A percentile compares a stretch with the other conserved stretches of the same genome.
Conservation (phyloP, 2,888 invertebrate genomes). For the Agrotis clavis region DNA sequence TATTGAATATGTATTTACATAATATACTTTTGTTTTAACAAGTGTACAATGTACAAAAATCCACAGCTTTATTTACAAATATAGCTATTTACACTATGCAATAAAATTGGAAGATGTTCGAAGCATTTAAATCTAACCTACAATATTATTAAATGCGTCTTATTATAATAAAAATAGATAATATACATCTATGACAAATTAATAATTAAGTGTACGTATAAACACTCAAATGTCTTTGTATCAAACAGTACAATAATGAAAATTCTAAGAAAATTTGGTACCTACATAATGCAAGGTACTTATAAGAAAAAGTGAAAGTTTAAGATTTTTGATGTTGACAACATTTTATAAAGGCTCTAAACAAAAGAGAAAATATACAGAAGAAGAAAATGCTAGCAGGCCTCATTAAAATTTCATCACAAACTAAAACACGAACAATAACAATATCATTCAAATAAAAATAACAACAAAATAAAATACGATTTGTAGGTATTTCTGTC, state of each 20-base stretch:
- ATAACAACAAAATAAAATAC: conserved; percentile 22
- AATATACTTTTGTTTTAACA: conserved; percentile 70
- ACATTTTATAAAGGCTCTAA: conserved; percentile 35
- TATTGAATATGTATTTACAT: conserved; percentile 69
- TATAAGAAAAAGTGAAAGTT: conserved; percentile 24
- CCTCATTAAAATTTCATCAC: neutral
- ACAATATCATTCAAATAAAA: conserved; percentile 6
- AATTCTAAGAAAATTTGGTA: conserved; percentile 7
- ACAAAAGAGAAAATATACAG: conserved; percentile 11
- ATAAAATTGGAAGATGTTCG: conserved; percentile 63
- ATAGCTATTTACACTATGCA: conserved; percentile 67
- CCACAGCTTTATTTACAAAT: conserved; percentile 69
- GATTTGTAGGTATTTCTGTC: conserved; percentile 9
- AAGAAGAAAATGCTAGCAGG: conserved; percentile 1
- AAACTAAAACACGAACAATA: conserved; percentile 4
- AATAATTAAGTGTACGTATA: conserved; percentile 39
- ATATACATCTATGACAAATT: conserved; percentile 45
- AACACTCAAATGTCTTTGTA: conserved; percentile 30
- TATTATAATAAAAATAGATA: conserved; percentile 52
- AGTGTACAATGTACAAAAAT: conserved; percentile 75
- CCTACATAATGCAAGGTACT: neutral
- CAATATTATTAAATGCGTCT: conserved; percentile 62
- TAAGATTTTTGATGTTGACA: conserved; percentile 46
- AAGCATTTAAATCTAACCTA: conserved; percentile 58
- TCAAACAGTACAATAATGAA: conserved; percentile 26